Percentiles rank a stretch among this genome's conserved stretches.
Conservation (phyloP, 2,113 vertebrate genomes). For the Cacatua alba region DNA sequence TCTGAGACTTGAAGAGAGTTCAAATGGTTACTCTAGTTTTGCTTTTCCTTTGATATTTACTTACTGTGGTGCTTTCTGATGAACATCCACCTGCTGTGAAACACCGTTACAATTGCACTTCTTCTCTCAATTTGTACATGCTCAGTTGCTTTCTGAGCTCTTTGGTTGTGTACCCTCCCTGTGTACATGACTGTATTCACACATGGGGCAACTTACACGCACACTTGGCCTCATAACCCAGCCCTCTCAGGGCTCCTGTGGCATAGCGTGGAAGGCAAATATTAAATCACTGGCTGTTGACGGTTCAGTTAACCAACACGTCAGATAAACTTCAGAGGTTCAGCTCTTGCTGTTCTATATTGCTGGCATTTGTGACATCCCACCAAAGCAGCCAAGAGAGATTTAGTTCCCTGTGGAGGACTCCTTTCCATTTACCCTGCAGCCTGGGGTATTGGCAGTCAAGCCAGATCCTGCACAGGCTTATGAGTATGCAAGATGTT, state of each 20-base stretch:
- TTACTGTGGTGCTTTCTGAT: background rate
- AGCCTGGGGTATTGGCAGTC: background rate
- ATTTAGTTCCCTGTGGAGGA: background rate
- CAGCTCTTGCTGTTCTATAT: background rate
- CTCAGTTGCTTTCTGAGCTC: background rate
- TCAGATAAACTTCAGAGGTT: background rate
- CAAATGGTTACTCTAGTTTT: constrained; percentile 57
- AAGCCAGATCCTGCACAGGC: background rate
- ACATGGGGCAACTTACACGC: fast-evolving
- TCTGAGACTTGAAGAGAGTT: constrained; percentile 63
- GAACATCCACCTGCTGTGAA: background rate
- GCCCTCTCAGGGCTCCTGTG: background rate
- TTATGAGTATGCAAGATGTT: background rate
- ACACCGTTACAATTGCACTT: background rate
- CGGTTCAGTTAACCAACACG: background rate
- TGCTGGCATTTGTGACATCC: background rate
- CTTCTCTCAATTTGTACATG: background rate
- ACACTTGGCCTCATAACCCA: background rate
- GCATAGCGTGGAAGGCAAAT: background rate
- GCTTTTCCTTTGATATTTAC: constrained; percentile 53
- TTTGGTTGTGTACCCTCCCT: background rate
- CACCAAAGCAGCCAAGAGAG: background rate
- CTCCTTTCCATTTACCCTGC: background rate
- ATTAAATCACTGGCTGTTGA: background rate
- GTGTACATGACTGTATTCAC: background rate